Evolutionary conservation across 1,140 invertebrate genomes (phyloP).

Genomic region (Tribolium castaneum): DNA sequence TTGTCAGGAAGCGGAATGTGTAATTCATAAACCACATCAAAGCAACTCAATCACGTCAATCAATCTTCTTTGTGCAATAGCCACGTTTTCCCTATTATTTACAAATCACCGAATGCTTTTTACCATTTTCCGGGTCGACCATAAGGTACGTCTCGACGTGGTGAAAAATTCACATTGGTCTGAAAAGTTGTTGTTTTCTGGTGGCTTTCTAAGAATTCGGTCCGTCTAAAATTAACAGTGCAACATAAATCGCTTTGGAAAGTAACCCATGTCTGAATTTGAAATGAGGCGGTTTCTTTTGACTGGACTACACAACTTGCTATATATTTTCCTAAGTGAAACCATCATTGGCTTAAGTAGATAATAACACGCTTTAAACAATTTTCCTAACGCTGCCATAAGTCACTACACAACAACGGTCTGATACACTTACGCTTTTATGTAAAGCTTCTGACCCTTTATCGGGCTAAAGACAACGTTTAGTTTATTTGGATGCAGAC

Average conservation of each 20-base stretch:
- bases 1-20: background rate
- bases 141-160: too few relatives aligned
- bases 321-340: background rate
- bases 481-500: conserved; percentile 35
- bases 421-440: conserved; percentile 5
- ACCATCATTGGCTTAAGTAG: background rate
- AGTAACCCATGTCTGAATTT: conserved; percentile 19
- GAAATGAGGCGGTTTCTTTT: conserved; percentile 17
- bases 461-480: conserved; percentile 25
- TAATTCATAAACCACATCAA: background rate
- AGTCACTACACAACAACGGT: background rate
- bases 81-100: too few relatives aligned
- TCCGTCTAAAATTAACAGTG: conserved; percentile 12
- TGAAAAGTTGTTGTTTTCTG: background rate
- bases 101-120: background rate
- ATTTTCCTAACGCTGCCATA: background rate
- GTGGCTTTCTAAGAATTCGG: conserved; percentile 7
- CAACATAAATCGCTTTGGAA: conserved; percentile 21
- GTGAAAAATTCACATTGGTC: background rate
- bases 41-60: background rate
- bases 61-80: background rate
- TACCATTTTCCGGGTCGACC: background rate
- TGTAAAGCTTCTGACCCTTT: conserved; percentile 11
- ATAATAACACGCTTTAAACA: conserved; percentile 8
- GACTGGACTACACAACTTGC: background rate